Evolutionary conservation across 2,113 vertebrate species (phyloP), one percentile per base, ranked within the genome.

Genomic region (Diphyllodes magnificus): DNA sequence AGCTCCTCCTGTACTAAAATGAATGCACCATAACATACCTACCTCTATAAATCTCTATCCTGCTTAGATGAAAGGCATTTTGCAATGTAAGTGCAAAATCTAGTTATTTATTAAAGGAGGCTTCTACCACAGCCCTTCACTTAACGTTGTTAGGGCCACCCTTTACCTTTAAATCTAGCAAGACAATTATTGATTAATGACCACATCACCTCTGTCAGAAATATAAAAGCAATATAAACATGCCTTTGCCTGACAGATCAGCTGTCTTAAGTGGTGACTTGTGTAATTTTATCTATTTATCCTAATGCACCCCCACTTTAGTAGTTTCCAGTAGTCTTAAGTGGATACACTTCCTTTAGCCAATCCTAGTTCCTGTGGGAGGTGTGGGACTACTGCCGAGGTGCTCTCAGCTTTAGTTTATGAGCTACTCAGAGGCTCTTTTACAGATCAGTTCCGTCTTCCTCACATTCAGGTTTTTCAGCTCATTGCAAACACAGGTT

Each of bases 81-180:
- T 84, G 42, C 86, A 92, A 86, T 1, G 0, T 68, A 91, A 94
- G 94, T 92, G 90, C 66, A 92, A 88, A 82, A 39, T 47, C 70
- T 85, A 68, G 31, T 89, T 95, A 94, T 92, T 96, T 94, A 96
- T 96, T 95, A 92, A 91, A 88, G 68, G 24, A 92, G 18, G 30
- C 22, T 61, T 71, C 57, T 39, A 93, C 73, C 91, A 88, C 78
- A 96, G 64, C 20, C 42, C 23, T 53, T 66, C 82, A 77, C 63
- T 93, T 95, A 92, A 87, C 3, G 12, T 57, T 76, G 59, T 69
- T 86, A 91, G 42, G 66, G 61, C 40, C 45, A 75, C 24, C 14
- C 21, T 92, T 79, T 86, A 60, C 65, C 63, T 93, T 92, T 96
- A 90, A 90, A 97, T 90, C 84, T 88, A 94, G 71, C 28, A 50